A percentile compares a stretch with the other conserved stretches of the same genome.
Conservation (phyloP, 1,140 invertebrate species). For the Diprion similis region DNA sequence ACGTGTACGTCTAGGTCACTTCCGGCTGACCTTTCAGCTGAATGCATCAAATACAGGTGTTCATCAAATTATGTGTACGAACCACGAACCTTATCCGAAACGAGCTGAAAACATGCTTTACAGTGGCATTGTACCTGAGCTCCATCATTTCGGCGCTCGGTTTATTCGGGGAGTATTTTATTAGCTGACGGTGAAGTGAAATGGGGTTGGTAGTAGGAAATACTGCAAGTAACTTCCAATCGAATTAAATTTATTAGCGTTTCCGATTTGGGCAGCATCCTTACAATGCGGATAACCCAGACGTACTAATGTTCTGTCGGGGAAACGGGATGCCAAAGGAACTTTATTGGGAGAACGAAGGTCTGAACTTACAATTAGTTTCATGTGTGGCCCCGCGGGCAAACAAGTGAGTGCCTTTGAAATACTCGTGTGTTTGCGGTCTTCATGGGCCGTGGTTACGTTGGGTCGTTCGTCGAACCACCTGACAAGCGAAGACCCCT, state of each 20-base stretch:
- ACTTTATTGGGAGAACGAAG: background rate
- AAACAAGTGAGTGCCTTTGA: slow-evolving; percentile 21
- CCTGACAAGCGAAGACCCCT: background rate
- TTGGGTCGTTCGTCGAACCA: slow-evolving; percentile 21
- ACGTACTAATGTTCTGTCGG: too few species aligned
- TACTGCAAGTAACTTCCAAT: background rate
- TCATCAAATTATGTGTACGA: too few species aligned
- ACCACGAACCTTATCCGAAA: too few species aligned
- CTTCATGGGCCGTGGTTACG: slow-evolving; percentile 23
- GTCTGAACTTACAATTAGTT: background rate
- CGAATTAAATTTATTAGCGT: background rate
- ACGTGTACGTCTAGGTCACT: too few species aligned
- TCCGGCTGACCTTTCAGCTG: too few species aligned
- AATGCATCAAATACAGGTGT: too few species aligned
- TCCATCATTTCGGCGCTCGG: too few species aligned
- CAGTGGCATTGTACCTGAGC: too few species aligned
- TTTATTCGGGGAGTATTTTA: too few species aligned
- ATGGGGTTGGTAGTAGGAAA: background rate
- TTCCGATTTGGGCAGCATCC: background rate
- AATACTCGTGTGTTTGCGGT: slow-evolving; percentile 38
- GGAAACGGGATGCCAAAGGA: background rate
- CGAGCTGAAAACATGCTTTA: too few species aligned
- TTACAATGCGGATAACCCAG: background rate
- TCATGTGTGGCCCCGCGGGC: background rate
- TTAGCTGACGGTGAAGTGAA: too few species aligned